Conservation (phyloP, 2,113 vertebrate genomes). For the Mormyrus lacerda region DNA sequence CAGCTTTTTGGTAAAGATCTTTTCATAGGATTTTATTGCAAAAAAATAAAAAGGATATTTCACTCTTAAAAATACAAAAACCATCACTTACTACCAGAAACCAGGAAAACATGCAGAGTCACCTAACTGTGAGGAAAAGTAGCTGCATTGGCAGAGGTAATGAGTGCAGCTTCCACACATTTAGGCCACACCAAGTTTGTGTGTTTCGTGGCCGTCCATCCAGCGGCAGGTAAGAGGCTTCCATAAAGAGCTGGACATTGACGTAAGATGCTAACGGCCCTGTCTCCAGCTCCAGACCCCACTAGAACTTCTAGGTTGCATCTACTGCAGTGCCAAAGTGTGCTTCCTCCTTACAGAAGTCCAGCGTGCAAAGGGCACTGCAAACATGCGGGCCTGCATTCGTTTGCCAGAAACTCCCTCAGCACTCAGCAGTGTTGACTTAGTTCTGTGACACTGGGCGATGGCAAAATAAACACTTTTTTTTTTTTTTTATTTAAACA, state of each 20-base stretch:
- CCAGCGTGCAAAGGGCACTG: neutral
- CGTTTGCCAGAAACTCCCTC: neutral
- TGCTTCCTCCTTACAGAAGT: neutral
- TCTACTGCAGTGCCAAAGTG: neutral
- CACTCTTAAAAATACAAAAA: conserved; percentile 1
- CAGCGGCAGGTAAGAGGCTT: neutral
- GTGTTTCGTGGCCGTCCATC: neutral
- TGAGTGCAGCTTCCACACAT: neutral
- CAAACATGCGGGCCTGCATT: neutral
- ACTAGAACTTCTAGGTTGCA: neutral
- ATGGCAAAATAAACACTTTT: neutral
- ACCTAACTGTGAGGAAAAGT: neutral
- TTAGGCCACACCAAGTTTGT: neutral
- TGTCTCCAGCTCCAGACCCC: neutral
- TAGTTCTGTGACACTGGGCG: neutral
- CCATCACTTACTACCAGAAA: neutral
- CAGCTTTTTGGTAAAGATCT: neutral
- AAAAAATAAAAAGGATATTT: neutral
- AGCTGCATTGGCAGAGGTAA: neutral
- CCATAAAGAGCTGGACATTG: neutral
- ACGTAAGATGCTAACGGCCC: neutral
- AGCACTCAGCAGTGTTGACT: neutral
- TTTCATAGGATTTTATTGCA: neutral
- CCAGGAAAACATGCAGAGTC: neutral
- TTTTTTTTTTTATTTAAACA: neutral